Percentiles rank a stretch among this genome's conserved stretches.
Conservation (phyloP, 2,113 vertebrate species). For the Choloepus hoffmanni region DNA sequence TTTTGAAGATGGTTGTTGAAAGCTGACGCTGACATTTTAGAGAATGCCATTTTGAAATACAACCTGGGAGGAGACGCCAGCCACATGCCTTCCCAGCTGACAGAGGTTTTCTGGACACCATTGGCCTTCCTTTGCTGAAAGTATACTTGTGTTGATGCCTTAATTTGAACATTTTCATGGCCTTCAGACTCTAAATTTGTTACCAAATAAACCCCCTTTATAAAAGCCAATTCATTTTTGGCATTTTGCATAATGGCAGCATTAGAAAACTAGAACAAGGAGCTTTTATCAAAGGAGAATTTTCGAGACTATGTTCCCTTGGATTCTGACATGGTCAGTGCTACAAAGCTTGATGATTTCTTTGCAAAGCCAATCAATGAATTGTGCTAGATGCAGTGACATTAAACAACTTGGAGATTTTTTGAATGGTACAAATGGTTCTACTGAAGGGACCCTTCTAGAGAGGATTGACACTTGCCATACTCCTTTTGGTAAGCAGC, state of each 20-base stretch:
- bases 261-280: conserved; percentile 61
- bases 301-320: conserved; percentile 96
- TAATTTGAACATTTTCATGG: too few relatives aligned
- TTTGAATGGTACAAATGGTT: conserved; percentile 93
- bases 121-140: too few relatives aligned
- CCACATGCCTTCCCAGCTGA: not conserved
- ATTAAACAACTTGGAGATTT: conserved; percentile 95
- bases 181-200: too few relatives aligned
- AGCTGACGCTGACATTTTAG: too few relatives aligned
- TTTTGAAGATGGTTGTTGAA: too few relatives aligned
- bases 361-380: conserved; percentile 76
- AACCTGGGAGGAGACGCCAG: too few relatives aligned
- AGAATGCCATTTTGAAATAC: too few relatives aligned
- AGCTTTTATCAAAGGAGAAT: conserved; percentile 96
- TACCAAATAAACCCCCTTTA: too few relatives aligned
- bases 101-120: too few relatives aligned
- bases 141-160: too few relatives aligned
- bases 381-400: conserved; percentile 98
- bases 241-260: too few relatives aligned
- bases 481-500: conserved; percentile 95
- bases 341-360: conserved; percentile 79
- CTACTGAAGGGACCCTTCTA: conserved; percentile 93
- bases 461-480: conserved; percentile 95
- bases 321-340: conserved; percentile 89
- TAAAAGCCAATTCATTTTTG: too few relatives aligned